Percentiles rank a stretch among this genome's conserved stretches.
phyloP scores from a whole-genome alignment of 2,888 invertebrate species.

The Stenoptilia bipunctidactyla region DNA sequence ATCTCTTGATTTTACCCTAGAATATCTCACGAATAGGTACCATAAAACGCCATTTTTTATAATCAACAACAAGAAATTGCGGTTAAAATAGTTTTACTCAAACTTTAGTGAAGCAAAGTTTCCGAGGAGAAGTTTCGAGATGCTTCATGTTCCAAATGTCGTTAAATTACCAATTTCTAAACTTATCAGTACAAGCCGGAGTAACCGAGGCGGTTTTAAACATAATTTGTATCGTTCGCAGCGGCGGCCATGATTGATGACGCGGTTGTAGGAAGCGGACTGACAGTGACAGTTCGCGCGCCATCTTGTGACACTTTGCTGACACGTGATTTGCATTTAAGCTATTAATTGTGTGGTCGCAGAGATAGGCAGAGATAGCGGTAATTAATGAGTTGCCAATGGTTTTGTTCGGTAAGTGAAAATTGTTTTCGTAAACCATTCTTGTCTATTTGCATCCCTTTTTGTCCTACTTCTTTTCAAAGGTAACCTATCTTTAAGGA shows the following conservation, averaged over 20 bases:
- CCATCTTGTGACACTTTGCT: constrained; percentile 2
- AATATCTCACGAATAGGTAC: too few relatives aligned
- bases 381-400: background rate
- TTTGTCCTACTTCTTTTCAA: too few relatives aligned
- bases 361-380: background rate
- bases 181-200: constrained; percentile 13
- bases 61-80: too few relatives aligned
- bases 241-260: constrained; percentile 20
- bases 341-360: constrained; percentile 2
- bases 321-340: constrained; percentile 10
- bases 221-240: constrained; percentile 18
- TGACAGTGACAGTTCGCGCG: constrained; percentile 5
- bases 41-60: too few relatives aligned
- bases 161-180: constrained; percentile 1
- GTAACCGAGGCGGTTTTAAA: constrained; percentile 7
- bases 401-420: background rate
- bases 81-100: too few relatives aligned
- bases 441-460: too few relatives aligned
- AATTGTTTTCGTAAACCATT: too few relatives aligned
- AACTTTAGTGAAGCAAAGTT: background rate
- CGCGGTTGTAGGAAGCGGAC: constrained; percentile 8
- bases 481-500: too few relatives aligned
- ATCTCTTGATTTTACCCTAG: too few relatives aligned
- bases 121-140: background rate
- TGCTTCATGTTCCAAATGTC: background rate